These are phyloP conservation scores for Neopipo cinnamomea DNA, from an alignment of 2,113 vertebrate genomes.

Conservation along the genomic window DNA sequence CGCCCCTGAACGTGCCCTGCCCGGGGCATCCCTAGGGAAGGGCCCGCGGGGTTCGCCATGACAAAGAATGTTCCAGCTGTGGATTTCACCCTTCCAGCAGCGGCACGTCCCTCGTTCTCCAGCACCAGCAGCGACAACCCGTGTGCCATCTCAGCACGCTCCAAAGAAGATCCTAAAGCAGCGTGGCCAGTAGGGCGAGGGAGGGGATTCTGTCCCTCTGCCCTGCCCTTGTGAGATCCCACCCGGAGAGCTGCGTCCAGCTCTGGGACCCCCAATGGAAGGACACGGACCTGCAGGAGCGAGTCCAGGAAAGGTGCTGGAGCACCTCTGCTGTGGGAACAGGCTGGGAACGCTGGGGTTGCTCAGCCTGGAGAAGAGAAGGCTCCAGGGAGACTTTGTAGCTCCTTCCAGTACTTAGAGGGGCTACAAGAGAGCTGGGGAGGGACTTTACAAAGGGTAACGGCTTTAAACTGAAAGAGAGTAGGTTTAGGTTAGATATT, in stretches of 20 bases:
- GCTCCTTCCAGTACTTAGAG: neutral
- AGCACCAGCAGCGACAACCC: accelerated
- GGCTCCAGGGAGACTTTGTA: too few relatives aligned
- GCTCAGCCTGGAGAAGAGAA: neutral
- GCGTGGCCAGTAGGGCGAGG: too few relatives aligned
- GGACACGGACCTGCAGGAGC: neutral
- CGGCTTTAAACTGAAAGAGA: neutral
- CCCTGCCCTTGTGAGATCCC: neutral
- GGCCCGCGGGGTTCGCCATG: neutral
- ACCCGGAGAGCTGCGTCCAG: too few relatives aligned
- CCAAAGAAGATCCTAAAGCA: neutral
- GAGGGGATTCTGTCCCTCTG: neutral
- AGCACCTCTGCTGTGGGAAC: neutral
- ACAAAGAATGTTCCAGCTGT: neutral
- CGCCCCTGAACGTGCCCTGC: neutral
- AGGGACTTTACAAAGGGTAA: neutral
- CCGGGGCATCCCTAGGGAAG: neutral
- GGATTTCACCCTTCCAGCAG: too few relatives aligned
- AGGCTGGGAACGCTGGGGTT: neutral
- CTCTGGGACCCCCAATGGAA: accelerated
- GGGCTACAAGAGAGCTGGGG: neutral
- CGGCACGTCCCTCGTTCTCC: neutral
- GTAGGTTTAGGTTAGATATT: neutral
- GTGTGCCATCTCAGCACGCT: neutral
- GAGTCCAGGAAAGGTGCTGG: neutral